Conservation (phyloP, 64 coral and sea anemone genomes). For the Montipora cactus region DNA sequence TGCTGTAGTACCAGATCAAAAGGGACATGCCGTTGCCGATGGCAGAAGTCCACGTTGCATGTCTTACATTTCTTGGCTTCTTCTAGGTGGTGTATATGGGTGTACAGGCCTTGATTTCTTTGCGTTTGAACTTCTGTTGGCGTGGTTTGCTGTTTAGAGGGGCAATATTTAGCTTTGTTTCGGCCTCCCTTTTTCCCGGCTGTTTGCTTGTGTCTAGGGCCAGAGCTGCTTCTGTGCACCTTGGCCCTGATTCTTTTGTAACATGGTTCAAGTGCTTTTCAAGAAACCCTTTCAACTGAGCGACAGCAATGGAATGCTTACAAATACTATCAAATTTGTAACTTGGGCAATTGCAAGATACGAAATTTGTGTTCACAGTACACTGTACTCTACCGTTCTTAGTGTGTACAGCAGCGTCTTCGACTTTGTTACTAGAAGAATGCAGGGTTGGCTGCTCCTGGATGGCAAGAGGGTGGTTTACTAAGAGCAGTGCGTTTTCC, state of each 20-base stretch:
- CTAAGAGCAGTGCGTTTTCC: background rate
- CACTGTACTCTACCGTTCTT: conserved; percentile 17
- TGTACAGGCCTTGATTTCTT: too few species aligned
- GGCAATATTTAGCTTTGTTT: background rate
- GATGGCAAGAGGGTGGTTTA: conserved; percentile 16
- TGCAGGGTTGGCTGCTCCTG: conserved; percentile 14
- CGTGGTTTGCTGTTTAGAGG: background rate
- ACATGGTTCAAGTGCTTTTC: conserved; percentile 5
- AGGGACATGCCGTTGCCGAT: too few species aligned
- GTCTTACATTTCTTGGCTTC: too few species aligned
- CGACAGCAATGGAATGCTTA: conserved; percentile 19
- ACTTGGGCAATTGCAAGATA: conserved; percentile 6
- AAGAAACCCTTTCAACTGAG: conserved; percentile 24
- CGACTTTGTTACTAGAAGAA: background rate
- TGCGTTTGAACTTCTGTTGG: background rate
- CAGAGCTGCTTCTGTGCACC: background rate
- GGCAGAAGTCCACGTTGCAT: too few species aligned
- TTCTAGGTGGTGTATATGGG: too few species aligned
- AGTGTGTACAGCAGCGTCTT: background rate
- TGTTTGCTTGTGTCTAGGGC: background rate
- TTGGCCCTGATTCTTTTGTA: background rate
- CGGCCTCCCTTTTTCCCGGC: conserved; percentile 5
- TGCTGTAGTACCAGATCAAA: too few species aligned
- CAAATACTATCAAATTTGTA: conserved; percentile 33
- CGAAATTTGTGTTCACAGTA: conserved; percentile 28